Conservation (phyloP, 2,113 vertebrate genomes). For the Amphiprion ocellaris region DNA sequence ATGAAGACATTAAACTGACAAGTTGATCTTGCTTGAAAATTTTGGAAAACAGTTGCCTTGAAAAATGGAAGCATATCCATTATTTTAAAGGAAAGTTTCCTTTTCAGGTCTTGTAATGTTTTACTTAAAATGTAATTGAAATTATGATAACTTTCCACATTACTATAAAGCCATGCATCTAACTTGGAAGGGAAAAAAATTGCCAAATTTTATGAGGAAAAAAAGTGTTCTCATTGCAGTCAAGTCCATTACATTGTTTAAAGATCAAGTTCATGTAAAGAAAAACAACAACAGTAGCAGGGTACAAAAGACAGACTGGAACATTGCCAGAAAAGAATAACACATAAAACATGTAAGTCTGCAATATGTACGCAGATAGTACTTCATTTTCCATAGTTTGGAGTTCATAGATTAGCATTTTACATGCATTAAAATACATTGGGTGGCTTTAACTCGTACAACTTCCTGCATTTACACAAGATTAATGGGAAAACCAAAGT, state of each 20-base stretch:
- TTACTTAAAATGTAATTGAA: background rate
- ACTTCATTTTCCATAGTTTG: conserved; percentile 10
- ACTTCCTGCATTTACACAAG: conserved; percentile 22
- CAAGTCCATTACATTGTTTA: conserved; percentile 1
- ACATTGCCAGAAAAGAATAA: background rate
- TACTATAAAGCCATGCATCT: background rate
- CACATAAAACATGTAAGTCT: background rate
- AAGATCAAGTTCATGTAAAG: conserved; percentile 2
- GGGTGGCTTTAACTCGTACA: conserved; percentile 1
- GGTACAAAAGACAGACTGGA: background rate
- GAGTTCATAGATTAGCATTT: conserved; percentile 33
- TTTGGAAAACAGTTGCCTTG: background rate
- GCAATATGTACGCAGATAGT: background rate
- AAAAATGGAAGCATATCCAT: background rate
- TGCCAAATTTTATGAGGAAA: background rate
- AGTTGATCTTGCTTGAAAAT: conserved; percentile 7
- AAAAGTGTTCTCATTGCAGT: background rate
- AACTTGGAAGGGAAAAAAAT: background rate
- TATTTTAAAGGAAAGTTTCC: background rate
- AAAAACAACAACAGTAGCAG: too few species aligned
- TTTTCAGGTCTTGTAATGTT: background rate
- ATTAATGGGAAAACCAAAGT: conserved; percentile 19
- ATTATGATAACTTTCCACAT: background rate
- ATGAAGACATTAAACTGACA: conserved; percentile 20
- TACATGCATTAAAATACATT: conserved; percentile 29